Base-by-base conservation (phyloP, 2,888 invertebrate genomes). In the Dinocampus coccinellae region DNA sequence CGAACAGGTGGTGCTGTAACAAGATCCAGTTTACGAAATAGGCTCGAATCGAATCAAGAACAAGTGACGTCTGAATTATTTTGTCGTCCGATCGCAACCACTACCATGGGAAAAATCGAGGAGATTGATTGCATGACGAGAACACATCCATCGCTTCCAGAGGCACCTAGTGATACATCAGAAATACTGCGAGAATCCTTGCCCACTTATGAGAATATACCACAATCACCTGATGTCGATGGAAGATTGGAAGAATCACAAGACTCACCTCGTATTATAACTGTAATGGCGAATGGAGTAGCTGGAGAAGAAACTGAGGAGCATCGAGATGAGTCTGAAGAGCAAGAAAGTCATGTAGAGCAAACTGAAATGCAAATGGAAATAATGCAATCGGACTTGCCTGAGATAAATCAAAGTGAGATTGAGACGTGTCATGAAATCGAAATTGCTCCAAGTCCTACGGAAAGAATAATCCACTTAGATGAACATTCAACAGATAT, bases 1-100 rank as follows among this genome's bases (percentile, higher is more conserved):
- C 79, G 84, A 76, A 81, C 84, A 13, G 81, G 83, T 7, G 86
- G 86, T n/a, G 85, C 86, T 4, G 86, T 86, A 3, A 86, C 86
- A 0, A 80, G 86, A 52, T 86, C 86, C 55, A 85, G 86, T 79
- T 78, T 85, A 58, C 82, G 86, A 67, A 74, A 85, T 29, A 80
- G 84, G 47, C 68, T 83, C 62, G 86, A 85, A 70, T 78, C 84
- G 13, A 81, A 70, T 58, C 75, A 78, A 29, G 85, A 85, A 58
- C 81, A 83, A 63, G 75, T 76, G 6, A 26, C 77, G 2, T 71
- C 79, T 7, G 85, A 85, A 33, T 74, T 78, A 65, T 73, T 78
- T 60, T 77, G 79, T 52, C 82, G 83, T 72, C 78, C 82, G 2
- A 34, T 53, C 22, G 36, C 53, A 13, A 34, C 34, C 6, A 22